Evolutionary conservation across 2,113 vertebrate species (phyloP).

Genomic region (Rhea americana): DNA sequence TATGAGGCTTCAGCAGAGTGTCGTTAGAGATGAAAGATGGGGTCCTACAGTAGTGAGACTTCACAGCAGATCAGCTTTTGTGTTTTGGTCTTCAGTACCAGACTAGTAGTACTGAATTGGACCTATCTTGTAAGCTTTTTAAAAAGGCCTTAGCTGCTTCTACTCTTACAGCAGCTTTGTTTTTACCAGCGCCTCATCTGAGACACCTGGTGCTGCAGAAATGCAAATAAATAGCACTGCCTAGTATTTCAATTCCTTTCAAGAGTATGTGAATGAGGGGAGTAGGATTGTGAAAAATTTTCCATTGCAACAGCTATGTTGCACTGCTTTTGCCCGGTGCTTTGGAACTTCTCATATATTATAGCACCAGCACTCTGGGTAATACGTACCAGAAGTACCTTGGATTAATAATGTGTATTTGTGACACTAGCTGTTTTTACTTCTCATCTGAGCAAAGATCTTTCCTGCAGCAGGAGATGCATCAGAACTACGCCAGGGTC

Average conservation of each 20-base stretch:
- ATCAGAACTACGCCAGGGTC: background rate
- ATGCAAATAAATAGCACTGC: background rate
- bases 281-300: background rate
- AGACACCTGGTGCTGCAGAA: background rate
- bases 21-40: background rate
- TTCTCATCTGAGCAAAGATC: accelerated
- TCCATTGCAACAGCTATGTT: background rate
- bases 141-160: background rate
- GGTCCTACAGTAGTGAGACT: background rate
- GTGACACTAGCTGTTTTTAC: background rate
- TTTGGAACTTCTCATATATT: background rate
- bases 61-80: background rate
- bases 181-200: background rate
- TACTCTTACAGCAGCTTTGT: background rate
- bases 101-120: background rate
- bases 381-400: background rate
- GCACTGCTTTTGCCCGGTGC: background rate
- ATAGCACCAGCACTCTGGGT: background rate
- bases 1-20: background rate
- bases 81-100: background rate
- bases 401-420: background rate
- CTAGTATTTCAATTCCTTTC: background rate
- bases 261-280: background rate
- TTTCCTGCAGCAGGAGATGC: background rate
- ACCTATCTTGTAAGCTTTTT: background rate